Evolutionary conservation across 2,888 invertebrate genomes (phyloP).

Genomic region (Caenorhabditis plicata): DNA sequence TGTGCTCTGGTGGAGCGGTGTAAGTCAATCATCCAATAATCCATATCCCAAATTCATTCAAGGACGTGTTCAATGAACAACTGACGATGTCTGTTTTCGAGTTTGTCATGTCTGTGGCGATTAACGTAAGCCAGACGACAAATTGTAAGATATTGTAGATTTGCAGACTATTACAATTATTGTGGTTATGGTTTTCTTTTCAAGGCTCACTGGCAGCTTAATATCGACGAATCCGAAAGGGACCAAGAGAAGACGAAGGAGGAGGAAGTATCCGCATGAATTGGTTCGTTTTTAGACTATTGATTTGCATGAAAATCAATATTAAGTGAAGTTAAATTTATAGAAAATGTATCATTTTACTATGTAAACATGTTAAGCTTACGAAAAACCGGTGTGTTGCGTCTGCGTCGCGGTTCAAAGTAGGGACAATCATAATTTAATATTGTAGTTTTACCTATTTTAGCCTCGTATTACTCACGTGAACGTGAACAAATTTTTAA

Average conservation of each 20-base stretch:
- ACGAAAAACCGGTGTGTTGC: too few relatives aligned
- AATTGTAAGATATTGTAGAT: neutral
- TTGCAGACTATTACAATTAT: slow-evolving; percentile 53
- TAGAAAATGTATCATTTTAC: too few relatives aligned
- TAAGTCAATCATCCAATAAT: too few relatives aligned
- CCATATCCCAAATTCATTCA: slow-evolving; percentile 1
- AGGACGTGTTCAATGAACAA: slow-evolving; percentile 63
- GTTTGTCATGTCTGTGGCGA: slow-evolving; percentile 57
- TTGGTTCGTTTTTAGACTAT: too few relatives aligned
- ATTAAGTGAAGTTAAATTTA: too few relatives aligned
- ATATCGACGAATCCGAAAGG: slow-evolving; percentile 46
- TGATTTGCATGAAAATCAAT: too few relatives aligned
- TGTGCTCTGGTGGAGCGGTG: slow-evolving; percentile 63
- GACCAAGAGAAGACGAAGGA: slow-evolving; percentile 4
- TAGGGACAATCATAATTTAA: too few relatives aligned
- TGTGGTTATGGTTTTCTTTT: slow-evolving; percentile 57
- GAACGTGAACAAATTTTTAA: too few relatives aligned
- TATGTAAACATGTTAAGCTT: too few relatives aligned
- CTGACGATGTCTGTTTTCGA: slow-evolving; percentile 60
- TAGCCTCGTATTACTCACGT: too few relatives aligned
- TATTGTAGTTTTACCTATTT: too few relatives aligned
- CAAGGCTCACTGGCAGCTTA: slow-evolving; percentile 52
- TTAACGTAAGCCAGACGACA: slow-evolving; percentile 27
- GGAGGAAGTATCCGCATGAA: slow-evolving; percentile 1
- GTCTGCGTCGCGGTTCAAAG: too few relatives aligned